These are phyloP conservation scores for Chiridota heheva DNA, from an alignment of 35 echinoderm and acorn worm species.

Conservation along the genomic window DNA sequence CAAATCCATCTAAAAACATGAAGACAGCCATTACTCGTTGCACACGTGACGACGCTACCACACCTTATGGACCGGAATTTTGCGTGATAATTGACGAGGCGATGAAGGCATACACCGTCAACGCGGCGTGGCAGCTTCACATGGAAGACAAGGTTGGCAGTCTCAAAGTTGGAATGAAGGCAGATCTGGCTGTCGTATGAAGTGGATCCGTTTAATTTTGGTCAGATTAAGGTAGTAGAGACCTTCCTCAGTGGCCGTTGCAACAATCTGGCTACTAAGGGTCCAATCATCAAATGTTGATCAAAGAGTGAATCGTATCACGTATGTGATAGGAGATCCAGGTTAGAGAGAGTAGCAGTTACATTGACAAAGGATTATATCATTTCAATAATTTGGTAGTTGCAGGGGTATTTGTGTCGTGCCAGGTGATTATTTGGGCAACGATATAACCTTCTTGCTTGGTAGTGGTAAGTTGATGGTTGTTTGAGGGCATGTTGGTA, in stretches of 20 bases:
- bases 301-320: too few species aligned
- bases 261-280: conserved; percentile 24
- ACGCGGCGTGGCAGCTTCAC: conserved; percentile 53
- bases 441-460: too few species aligned
- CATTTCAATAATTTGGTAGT: too few species aligned
- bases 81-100: conserved; percentile 50
- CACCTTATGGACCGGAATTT: conserved; percentile 61
- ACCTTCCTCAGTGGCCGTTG: conserved; percentile 37
- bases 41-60: conserved; percentile 44
- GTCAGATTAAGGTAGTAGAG: conserved; percentile 35
- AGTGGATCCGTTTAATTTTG: conserved; percentile 39
- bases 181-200: conserved; percentile 47
- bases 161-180: conserved; percentile 48
- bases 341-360: too few species aligned
- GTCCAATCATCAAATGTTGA: too few species aligned
- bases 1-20: conserved; percentile 46
- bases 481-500: too few species aligned
- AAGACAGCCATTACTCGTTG: conserved; percentile 55
- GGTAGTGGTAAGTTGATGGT: too few species aligned
- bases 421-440: too few species aligned
- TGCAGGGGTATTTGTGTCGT: too few species aligned
- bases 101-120: conserved; percentile 59
- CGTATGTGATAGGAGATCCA: too few species aligned
- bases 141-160: conserved; percentile 30
- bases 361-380: too few species aligned